Evolutionary conservation across 2,113 vertebrate genomes (phyloP).

Genomic region (Silurus glanis): DNA sequence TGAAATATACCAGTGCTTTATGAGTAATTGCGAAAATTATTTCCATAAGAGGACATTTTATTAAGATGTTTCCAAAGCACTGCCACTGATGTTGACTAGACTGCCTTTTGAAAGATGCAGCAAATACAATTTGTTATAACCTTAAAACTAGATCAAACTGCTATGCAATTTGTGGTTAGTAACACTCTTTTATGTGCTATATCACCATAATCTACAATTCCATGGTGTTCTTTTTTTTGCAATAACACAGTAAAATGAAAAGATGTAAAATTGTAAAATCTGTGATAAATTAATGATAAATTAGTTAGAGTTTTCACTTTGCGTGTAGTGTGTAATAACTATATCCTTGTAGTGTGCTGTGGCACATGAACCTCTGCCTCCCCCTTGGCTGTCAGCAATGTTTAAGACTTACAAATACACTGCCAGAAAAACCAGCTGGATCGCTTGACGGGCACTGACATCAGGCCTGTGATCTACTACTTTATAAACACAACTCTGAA

Average conservation of each 20-base stretch:
- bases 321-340: slow-evolving; percentile 34
- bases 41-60: not conserved
- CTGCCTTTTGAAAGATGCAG: not conserved
- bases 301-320: not conserved
- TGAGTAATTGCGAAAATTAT: not conserved
- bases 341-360: slow-evolving; percentile 11
- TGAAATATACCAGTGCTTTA: not conserved
- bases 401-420: slow-evolving; percentile 26
- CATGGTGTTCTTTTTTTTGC: not conserved
- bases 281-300: not conserved
- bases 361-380: slow-evolving; percentile 21
- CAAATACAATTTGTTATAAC: not conserved
- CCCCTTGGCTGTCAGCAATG: slow-evolving; percentile 40
- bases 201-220: not conserved
- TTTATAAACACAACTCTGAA: slow-evolving; percentile 45
- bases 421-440: slow-evolving; percentile 37
- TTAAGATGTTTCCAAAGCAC: not conserved
- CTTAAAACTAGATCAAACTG: not conserved
- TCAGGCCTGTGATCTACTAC: slow-evolving; percentile 40
- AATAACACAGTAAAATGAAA: not conserved
- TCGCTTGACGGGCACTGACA: slow-evolving; percentile 30
- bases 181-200: not conserved
- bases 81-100: not conserved
- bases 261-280: too few relatives aligned
- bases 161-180: not conserved